phyloP scores from a whole-genome alignment of 1,140 invertebrate genomes.

The Saxidomus purpurata region DNA sequence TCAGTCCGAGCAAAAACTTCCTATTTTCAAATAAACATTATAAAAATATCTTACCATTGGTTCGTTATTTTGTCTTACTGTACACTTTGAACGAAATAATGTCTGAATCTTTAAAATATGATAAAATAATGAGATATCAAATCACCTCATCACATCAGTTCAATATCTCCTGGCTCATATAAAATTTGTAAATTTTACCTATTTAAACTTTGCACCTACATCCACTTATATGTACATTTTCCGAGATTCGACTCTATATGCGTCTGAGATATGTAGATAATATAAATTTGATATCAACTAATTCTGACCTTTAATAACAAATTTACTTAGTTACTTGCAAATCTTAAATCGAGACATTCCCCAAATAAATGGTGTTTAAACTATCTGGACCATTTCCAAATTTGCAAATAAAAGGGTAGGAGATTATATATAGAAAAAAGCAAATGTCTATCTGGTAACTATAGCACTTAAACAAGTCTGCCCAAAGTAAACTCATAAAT shows the following conservation, averaged over 20 bases:
- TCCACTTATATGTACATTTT: slow-evolving; percentile 47
- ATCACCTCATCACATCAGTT: too few species aligned
- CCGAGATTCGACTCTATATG: slow-evolving; percentile 52
- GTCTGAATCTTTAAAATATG: neutral
- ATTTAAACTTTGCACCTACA: slow-evolving; percentile 52
- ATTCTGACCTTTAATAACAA: slow-evolving; percentile 67
- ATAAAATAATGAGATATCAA: slow-evolving; percentile 22
- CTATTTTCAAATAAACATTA: too few species aligned
- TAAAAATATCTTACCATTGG: too few species aligned
- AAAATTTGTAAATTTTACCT: slow-evolving; percentile 55
- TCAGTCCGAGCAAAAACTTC: too few species aligned
- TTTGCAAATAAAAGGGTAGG: slow-evolving; percentile 50
- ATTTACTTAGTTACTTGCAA: slow-evolving; percentile 68
- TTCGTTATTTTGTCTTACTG: neutral
- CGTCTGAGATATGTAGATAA: slow-evolving; percentile 43
- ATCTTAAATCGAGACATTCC: slow-evolving; percentile 63
- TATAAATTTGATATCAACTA: slow-evolving; percentile 60
- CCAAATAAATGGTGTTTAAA: slow-evolving; percentile 67
- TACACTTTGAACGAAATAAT: neutral
- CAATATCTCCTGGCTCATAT: slow-evolving; percentile 6
- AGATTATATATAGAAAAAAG: slow-evolving; percentile 57
- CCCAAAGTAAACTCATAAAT: slow-evolving; percentile 40
- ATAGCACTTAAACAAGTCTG: slow-evolving; percentile 57
- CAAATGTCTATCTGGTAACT: slow-evolving; percentile 72
- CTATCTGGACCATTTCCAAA: slow-evolving; percentile 70